Evolutionary conservation across 2,888 invertebrate genomes (phyloP), one percentile per base, ranked within the genome.

Genomic region (Ethmia dodecea): DNA sequence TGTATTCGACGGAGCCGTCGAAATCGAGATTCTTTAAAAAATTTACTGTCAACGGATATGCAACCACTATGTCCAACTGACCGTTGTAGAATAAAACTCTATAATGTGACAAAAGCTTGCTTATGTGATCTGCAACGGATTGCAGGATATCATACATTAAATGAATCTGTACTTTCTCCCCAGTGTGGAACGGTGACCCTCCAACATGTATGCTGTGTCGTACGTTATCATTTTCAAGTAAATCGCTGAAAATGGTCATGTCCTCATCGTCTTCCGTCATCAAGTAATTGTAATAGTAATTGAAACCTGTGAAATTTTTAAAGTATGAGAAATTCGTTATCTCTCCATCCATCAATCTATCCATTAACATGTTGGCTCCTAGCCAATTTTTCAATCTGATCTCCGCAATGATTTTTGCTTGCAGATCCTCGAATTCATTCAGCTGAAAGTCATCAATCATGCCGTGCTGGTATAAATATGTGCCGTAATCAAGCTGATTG

Each of bases 221-320:
- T 0, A 89, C 71, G 31, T 66, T 58, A 11, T 65, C 62, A 46
- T 77, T 69, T 16, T 76, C 54, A 1, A 87, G 47, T 12, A 81
- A 47, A n/a, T 64, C 38, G 0, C 49, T 46, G 18, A 78, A 73
- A 1, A 76, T 58, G 11, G 80, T 71, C 29, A 73, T 64, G 29
- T 88, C 32, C 1, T 5, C 83, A 1, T 73, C 84, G 3, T 83
- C 67, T 0, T 88, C 70, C 0, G 72, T 40, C 28, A 88, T 65
- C 11, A 95, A 61, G 54, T 89, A 92, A 60, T 94, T 94, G 58
- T 90, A 94, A 51, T 92, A 92, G 55, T 91, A 90, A n/a, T 89
- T 65, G 38, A 93, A 93, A 0, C 95, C 95, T 3, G 94, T 93
- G 20, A 86, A 76, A 43, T 90, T 90, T 58, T 87, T 88, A 56